Evolutionary conservation across 2,797 vertebrate genomes (phyloP), one percentile per base, ranked within the genome.

Genomic region (Carapus acus): DNA sequence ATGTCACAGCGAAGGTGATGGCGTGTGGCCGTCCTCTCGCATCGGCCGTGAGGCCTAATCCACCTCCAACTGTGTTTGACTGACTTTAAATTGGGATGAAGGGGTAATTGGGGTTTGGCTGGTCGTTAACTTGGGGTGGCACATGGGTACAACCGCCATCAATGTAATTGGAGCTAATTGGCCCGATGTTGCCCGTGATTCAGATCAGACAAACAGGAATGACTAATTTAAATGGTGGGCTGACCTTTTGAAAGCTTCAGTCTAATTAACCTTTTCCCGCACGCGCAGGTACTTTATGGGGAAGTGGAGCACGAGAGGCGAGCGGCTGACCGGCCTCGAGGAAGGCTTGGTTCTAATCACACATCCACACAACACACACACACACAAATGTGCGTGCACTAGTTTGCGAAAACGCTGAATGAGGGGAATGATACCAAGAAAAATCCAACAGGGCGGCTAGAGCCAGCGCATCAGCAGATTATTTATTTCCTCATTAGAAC

Each of bases 111-210:
- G 64, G 61, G 66, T 59, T 73, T 60, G 49, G 49, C 44, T 64
- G 61, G 71, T 77, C 64, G 69, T 81, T 85, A 87, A 76, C 78
- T 64, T 61, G 49, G 45, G 67, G 71, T 71, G 78, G 68, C 68
- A 73, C 54, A 73, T 55, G 49, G 76, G 69, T 53, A 64, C 65
- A 59, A 69, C 62, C 65, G 66, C 73, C 67, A 76, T 68, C 62
- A 62, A 63, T 51, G 66, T 88, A 89, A 89, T 87, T 87, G 85
- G 69, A 78, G 78, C 80, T 89, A 88, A 90, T 86, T 88, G 84
- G 81, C 78, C 79, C 79, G 65, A 65, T 69, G 77, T 83, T 84
- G 78, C 72, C 78, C 54, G 58, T 78, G 81, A 84, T 87, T 81
- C 62, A 54, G 73, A 85, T 87, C 82, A 85, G 84, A 86, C 81